Evolutionary conservation across 2,888 invertebrate species (phyloP), one percentile per base, ranked within the genome.

Genomic region (Amphiduros pacificus): DNA sequence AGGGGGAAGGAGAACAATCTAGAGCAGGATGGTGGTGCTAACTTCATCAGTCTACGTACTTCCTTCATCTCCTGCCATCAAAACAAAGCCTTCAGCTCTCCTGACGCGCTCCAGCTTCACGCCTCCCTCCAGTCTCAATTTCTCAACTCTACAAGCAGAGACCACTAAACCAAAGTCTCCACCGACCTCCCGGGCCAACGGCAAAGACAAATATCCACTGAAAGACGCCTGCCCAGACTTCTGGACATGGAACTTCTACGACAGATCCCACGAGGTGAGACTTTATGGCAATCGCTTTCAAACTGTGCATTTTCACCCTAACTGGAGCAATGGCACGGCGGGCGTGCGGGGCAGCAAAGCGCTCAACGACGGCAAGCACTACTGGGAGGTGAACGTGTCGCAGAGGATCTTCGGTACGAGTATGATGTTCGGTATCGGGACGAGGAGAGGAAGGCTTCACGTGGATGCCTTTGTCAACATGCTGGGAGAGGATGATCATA

Each of bases 381-480:
- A 88, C 76, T 89, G 89, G 89, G 89, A 90, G 76, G 80, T 90
- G 60, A 84, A 74, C 27, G 76, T 85, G 0, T 87, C 88, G 0
- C 87, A 87, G 71, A 81, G 90, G 50, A 86, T 90, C 48, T 90
- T 89, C 74, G 90, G 90, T 26, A 90, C 90, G 0, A 87, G 89
- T 73, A 89, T 90, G 84, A 90, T 90, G 90, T 89, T 90, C 72
- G 90, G 90, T 20, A 84, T 89, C 52, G 89, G 88, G 44, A 88
- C 88, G 2, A 79, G 79, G 56, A 76, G 64, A 44, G 86, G 86
- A 1, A 81, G 88, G 4, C 82, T 90, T 1, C 89, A 90, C 76
- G 88, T 87, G 1, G 87, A 88, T 74, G 85, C 87, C 17, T 90
- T 90, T 77, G 86, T 87, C 29, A 89, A 90, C 77, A 83, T 90